phyloP scores from a whole-genome alignment of 2,797 vertebrate genomes.

The Clarias laeviceps region DNA sequence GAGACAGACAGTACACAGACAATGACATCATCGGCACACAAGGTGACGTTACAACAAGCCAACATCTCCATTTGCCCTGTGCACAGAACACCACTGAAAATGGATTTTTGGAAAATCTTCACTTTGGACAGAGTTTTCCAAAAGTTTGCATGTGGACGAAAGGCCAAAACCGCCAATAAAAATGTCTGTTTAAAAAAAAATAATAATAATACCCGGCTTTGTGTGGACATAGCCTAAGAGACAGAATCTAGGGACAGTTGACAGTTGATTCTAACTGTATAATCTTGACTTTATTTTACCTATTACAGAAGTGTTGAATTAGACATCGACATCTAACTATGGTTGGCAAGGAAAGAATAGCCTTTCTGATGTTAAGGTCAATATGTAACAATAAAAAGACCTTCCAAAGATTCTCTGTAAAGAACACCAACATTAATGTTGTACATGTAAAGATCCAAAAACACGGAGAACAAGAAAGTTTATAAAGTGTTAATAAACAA shows the following conservation, averaged over 20 bases:
- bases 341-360: background rate
- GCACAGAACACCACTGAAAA: too few relatives aligned
- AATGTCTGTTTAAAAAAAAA: too few relatives aligned
- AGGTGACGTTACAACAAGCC: too few relatives aligned
- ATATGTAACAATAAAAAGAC: background rate
- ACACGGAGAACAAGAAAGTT: background rate
- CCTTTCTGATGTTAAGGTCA: background rate
- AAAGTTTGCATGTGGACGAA: too few relatives aligned
- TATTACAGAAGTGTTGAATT: background rate
- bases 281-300: background rate
- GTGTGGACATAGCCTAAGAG: too few relatives aligned
- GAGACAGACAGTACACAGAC: too few relatives aligned
- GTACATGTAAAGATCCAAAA: background rate
- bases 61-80: too few relatives aligned
- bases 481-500: background rate
- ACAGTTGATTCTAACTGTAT: background rate
- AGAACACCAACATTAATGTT: background rate
- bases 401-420: background rate
- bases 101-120: too few relatives aligned
- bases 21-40: too few relatives aligned
- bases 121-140: too few relatives aligned
- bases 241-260: background rate
- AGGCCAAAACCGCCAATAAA: too few relatives aligned
- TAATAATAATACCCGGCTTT: too few relatives aligned
- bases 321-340: background rate